phyloP scores from a whole-genome alignment of 2,797 vertebrate species.

The Amniataba percoides region DNA sequence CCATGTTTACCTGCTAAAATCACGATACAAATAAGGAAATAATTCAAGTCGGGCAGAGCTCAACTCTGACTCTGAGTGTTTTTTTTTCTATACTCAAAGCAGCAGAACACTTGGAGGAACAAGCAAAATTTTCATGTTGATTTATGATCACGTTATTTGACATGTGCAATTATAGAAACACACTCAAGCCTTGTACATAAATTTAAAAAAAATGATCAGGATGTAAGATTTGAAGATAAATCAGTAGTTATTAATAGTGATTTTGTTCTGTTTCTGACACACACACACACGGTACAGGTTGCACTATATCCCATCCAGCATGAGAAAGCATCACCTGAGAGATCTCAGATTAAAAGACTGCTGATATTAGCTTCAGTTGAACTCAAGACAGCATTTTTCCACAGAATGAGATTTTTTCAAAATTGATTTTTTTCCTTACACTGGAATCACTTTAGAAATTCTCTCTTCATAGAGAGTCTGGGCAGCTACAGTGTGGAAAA shows the following conservation, averaged over 20 bases:
- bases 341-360: too few relatives aligned
- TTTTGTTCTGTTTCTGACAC: too few relatives aligned
- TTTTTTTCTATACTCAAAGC: neutral
- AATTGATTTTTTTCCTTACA: neutral
- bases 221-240: neutral
- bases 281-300: too few relatives aligned
- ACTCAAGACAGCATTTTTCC: slow-evolving; percentile 1
- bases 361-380: neutral
- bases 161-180: too few relatives aligned
- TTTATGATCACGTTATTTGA: too few relatives aligned
- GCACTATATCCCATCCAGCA: too few relatives aligned
- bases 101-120: neutral
- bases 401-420: neutral
- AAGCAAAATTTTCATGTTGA: neutral
- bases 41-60: neutral
- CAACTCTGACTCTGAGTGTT: too few relatives aligned
- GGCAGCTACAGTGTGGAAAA: neutral
- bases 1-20: neutral
- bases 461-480: neutral
- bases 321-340: slow-evolving; percentile 1
- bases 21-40: neutral
- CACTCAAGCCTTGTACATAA: too few relatives aligned
- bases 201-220: neutral
- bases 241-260: neutral
- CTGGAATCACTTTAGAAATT: neutral